These are phyloP conservation scores for Spatulosminthurus flaviceps DNA, from an alignment of 2,888 invertebrate genomes.

Conservation along the genomic window DNA sequence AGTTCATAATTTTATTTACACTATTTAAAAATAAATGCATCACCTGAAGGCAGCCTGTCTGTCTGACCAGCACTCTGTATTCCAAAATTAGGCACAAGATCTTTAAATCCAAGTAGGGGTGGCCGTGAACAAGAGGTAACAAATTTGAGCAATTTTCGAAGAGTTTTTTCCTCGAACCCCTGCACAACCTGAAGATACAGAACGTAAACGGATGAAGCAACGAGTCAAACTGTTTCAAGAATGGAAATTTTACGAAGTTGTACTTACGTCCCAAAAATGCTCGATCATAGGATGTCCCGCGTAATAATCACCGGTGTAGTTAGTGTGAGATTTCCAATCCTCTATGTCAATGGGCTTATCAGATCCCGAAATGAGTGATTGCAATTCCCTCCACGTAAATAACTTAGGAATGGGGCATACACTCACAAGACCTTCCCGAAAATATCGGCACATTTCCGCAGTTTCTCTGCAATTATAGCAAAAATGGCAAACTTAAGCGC, in stretches of 20 bases:
- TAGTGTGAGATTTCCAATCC: conserved; percentile 86
- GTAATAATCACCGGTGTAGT: conserved; percentile 88
- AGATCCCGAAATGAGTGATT: conserved; percentile 95
- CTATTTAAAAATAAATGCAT: neutral
- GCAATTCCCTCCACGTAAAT: conserved; percentile 93
- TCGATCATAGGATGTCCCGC: conserved; percentile 84
- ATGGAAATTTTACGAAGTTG: no score
- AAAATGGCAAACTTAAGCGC: no score
- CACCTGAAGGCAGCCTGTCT: conserved; percentile 85
- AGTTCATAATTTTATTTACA: neutral
- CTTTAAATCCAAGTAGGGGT: conserved; percentile 96
- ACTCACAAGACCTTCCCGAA: conserved; percentile 73
- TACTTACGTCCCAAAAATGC: conserved; percentile 80
- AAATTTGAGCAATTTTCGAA: conserved; percentile 90
- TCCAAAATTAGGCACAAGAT: conserved; percentile 82
- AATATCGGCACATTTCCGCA: conserved; percentile 56
- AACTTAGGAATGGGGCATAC: conserved; percentile 89
- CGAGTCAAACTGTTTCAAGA: no score
- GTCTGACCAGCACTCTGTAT: conserved; percentile 92
- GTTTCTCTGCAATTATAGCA: conserved; percentile 62
- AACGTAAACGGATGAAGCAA: neutral
- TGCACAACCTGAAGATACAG: conserved; percentile 72
- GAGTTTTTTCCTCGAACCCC: conserved; percentile 83
- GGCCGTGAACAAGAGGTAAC: conserved; percentile 98
- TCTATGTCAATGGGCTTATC: conserved; percentile 91